Conservation (phyloP, 2,113 vertebrate genomes). For the Dryoscopus gambensis region DNA sequence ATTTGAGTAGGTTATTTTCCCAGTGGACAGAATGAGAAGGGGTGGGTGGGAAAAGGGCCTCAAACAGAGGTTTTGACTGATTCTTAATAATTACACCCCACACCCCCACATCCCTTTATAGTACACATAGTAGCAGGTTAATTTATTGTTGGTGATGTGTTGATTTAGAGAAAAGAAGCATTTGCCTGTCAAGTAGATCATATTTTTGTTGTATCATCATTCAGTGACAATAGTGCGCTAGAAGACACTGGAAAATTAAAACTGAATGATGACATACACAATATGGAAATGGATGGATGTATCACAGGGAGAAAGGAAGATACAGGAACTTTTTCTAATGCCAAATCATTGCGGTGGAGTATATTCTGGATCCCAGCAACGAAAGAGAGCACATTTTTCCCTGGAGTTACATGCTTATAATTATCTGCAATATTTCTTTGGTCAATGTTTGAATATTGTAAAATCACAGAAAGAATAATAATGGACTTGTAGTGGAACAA, state of each 20-base stretch:
- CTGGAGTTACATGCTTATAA: background rate
- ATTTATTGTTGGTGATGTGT: background rate
- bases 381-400: background rate
- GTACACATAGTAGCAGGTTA: background rate
- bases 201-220: background rate
- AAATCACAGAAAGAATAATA: background rate
- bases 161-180: background rate
- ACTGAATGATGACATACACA: background rate
- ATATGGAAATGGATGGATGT: background rate
- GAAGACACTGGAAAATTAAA: background rate
- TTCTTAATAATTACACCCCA: background rate
- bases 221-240: background rate
- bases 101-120: rapidly evolving
- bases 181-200: rapidly evolving
- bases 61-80: background rate
- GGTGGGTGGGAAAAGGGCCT: background rate
- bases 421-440: background rate
- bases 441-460: background rate
- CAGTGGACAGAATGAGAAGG: background rate
- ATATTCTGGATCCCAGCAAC: background rate
- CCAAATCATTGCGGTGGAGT: background rate
- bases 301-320: background rate
- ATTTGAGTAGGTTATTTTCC: background rate
- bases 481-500: background rate
- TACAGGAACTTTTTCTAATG: background rate